Conservation (phyloP, 2,113 vertebrate species). For the Zapus hudsonius region DNA sequence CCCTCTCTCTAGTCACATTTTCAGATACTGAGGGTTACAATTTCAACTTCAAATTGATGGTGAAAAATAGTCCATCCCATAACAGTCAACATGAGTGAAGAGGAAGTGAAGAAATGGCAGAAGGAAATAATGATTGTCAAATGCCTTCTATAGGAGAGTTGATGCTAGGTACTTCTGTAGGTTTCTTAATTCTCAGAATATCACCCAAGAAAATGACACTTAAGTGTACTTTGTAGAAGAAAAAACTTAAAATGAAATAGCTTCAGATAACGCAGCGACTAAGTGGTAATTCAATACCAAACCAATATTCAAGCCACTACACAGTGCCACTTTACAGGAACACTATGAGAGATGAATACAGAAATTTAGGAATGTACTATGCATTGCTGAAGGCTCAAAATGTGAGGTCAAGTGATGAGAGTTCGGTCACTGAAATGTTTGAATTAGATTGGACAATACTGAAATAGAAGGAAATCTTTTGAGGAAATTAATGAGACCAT, state of each 20-base stretch:
- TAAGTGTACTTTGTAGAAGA: constrained; percentile 32
- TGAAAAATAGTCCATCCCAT: background rate
- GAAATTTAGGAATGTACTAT: background rate
- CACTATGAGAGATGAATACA: background rate
- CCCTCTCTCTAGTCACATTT: background rate
- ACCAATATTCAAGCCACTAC: background rate
- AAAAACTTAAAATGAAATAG: constrained; percentile 25
- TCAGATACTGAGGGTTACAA: background rate
- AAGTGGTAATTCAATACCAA: constrained; percentile 49
- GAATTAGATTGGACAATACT: background rate
- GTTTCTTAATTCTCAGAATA: constrained; percentile 48
- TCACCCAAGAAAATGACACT: background rate
- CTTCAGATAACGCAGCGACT: background rate
- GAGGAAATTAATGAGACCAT: constrained; percentile 25
- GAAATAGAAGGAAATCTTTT: constrained; percentile 7
- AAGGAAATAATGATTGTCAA: constrained; percentile 31
- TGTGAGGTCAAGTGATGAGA: background rate
- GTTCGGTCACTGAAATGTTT: constrained; percentile 18
- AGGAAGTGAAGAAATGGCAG: background rate
- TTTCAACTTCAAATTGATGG: background rate
- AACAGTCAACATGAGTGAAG: background rate
- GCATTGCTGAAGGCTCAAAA: constrained; percentile 30
- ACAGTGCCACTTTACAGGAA: background rate
- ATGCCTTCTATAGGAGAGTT: background rate
- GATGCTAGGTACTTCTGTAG: background rate